Evolutionary conservation across 2,888 invertebrate species (phyloP), one percentile per base, ranked within the genome.

Genomic region (Chrysolina americana): DNA sequence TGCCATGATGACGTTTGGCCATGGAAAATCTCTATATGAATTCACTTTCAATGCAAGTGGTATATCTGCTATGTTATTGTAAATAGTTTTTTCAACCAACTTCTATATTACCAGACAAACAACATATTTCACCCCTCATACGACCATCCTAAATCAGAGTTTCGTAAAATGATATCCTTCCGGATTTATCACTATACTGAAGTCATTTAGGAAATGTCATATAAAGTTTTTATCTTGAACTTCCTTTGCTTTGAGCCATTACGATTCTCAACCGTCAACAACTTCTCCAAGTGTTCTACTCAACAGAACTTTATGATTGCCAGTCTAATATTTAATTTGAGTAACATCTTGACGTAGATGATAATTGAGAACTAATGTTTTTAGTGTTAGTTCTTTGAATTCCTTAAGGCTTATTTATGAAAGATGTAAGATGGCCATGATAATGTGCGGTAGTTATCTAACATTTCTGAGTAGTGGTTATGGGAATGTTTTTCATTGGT

Each of bases 141-240:
- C 19, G 9, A 19, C n/a, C n/a, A 15, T n/a, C 50, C 19, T 19
- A 50, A 50, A 50, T 19, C 50, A 50, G 17, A 15, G 19, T 50
- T n/a, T 50, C 50, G 50, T 19, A 8, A 50, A 19, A n/a, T 50
- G 50, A 50, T 50, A 13, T n/a, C 19, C 19, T 50, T 50, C 50
- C 50, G 50, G 50, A 17, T 17, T 17, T 19, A 50, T 50, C n/a
- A 10, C n/a, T 50, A 19, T 19, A 50, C n/a, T n/a, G 50, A 50
- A 50, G 17, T 50, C 19, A 50, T 50, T 50, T 50, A 50, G 50
- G 19, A 50, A 50, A 50, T 50, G 50, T 50, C 50, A 50, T 50
- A 50, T 50, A 50, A 50, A 50, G 50, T 50, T 50, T 50, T 50
- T 50, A 50, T 50, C 50, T 50, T 9, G 19, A 50, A 50, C 19